Base-by-base conservation (phyloP, 2,888 invertebrate species). In the Tineola bisselliella region DNA sequence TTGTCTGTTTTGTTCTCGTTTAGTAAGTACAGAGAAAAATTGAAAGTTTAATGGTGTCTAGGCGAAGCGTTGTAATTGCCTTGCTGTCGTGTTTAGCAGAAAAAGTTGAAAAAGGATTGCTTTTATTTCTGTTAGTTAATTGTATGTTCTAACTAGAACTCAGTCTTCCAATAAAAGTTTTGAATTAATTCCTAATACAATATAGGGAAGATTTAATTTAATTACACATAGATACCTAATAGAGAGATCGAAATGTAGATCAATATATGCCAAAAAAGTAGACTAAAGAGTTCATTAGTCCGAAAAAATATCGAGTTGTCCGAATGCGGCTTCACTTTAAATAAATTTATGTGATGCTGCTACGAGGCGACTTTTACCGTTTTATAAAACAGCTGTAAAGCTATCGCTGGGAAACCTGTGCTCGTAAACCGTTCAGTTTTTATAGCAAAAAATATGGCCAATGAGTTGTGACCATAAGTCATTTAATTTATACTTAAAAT, bases 31-130 rank as follows among this genome's bases (percentile, higher is more conserved):
- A 58, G 33, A 56, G 58, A 58, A 58, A 58, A 58, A 30, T 58
- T 58, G n/a, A 13, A 33, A 33, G 58, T 58, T 30, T 33, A 58
- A 58, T 58, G 58, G 58, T 13, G 58, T 58, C 58, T 58, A 19
- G 31, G 15, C n/a, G 31, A 58, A 17, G 58, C 19, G 58, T 33
- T 15, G 58, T 33, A 58, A 58, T 58, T 58, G 33, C 58, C 58
- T 58, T 33, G 25, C 25, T 25, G 54, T 25, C 54, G 25, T 54
- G 54, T 54, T 54, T 25, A 18, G 48, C 5, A 15, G n/a, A 48
- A 48, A 17, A 48, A 48, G 17, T 15, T 6, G 13, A 25, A 25
- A 38, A n/a, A 38, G n/a, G n/a, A n/a, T n/a, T n/a, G 11, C 38
- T n/a, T 38, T 38, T 38, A 38, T 38, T 38, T 38, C 38, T 38